These are phyloP conservation scores for Mionectes macconnelli DNA, from an alignment of 2,113 vertebrate species.

Conservation along the genomic window DNA sequence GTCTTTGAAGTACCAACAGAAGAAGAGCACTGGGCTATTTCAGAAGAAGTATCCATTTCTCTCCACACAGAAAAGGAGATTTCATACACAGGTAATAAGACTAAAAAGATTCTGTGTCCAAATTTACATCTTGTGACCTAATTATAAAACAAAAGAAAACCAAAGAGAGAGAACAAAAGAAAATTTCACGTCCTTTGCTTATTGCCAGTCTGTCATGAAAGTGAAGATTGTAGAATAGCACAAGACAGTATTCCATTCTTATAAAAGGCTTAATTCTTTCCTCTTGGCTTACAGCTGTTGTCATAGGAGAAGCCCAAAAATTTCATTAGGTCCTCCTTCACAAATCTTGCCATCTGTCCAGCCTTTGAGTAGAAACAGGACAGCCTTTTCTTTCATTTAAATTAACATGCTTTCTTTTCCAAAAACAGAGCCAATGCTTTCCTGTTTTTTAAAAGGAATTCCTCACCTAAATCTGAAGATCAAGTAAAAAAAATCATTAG, in stretches of 20 bases:
- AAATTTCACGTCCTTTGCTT: neutral
- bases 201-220: neutral
- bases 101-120: neutral
- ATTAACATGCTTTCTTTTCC: neutral
- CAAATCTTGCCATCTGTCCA: neutral
- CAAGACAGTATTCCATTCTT: neutral
- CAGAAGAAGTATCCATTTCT: conserved; percentile 74
- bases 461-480: neutral
- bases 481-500: neutral
- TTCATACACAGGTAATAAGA: conserved; percentile 77
- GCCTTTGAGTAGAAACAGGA: neutral
- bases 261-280: neutral
- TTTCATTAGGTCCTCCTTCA: neutral
- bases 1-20: conserved; percentile 67
- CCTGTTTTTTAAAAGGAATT: neutral
- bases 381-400: neutral
- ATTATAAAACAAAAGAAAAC: neutral
- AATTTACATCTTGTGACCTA: neutral
- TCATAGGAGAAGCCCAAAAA: neutral
- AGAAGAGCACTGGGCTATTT: conserved; percentile 72
- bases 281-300: neutral
- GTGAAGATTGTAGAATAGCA: neutral
- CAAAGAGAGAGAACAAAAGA: neutral
- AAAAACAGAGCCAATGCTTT: neutral
- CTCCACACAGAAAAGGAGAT: conserved; percentile 74